Percentiles rank a stretch among this genome's conserved stretches.
phyloP scores from a whole-genome alignment of 2,113 vertebrate species.

The Zosterops pallidus region DNA sequence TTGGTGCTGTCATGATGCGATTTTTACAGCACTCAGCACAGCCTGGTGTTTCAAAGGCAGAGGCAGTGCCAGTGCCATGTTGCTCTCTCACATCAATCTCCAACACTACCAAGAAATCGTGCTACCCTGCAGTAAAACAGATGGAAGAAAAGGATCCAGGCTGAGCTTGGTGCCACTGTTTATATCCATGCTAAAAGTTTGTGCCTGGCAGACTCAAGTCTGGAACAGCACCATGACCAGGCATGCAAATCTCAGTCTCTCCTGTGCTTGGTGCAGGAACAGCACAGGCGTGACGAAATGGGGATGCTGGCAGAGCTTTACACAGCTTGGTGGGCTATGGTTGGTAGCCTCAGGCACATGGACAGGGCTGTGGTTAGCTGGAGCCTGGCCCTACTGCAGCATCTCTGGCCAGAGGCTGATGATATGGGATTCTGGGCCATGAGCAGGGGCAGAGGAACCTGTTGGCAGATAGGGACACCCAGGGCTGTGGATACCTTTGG shows the following conservation, averaged over 20 bases:
- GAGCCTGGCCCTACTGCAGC: not conserved
- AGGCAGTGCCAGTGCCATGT: not conserved
- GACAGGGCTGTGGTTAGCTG: not conserved
- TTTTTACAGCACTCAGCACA: not conserved
- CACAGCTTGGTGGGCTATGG: not conserved
- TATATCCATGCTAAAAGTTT: not conserved
- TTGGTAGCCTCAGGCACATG: not conserved
- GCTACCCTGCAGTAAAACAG: not conserved
- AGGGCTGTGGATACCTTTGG: not conserved
- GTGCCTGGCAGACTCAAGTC: not conserved
- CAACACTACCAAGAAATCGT: not conserved
- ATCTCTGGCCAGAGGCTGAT: not conserved
- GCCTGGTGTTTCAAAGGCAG: not conserved
- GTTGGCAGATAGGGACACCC: not conserved
- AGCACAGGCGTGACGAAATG: rapidly evolving
- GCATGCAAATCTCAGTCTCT: rapidly evolving
- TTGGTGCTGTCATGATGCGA: not conserved
- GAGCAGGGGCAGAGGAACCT: not conserved
- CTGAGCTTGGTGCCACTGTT: not conserved
- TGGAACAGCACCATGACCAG: not conserved
- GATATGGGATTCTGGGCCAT: not conserved
- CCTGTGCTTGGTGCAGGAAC: not conserved
- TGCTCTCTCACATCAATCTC: not conserved
- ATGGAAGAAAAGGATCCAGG: not conserved
- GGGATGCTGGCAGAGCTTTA: not conserved